Base-by-base conservation (phyloP, 2,113 vertebrate genomes). In the Gymnogyps californianus region DNA sequence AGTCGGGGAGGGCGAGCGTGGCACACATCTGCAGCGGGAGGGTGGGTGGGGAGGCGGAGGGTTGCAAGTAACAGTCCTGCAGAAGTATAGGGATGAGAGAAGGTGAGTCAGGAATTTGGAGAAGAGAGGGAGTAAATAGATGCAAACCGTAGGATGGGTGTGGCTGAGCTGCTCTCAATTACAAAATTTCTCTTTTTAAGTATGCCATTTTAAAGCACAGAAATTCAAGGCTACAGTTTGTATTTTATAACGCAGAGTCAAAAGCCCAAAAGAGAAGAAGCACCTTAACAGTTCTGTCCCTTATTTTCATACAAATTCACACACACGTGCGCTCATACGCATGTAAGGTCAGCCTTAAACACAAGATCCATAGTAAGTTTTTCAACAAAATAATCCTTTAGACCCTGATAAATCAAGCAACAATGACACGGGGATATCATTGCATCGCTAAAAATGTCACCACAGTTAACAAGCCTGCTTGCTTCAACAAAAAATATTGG, bases 391-490 rank as follows among this genome's bases (percentile, higher is more conserved):
- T 75, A 67, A 86, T 96, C 64, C 92, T 87, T 90, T 57, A 94
- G 88, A 82, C 69, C 82, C 59, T 36, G 52, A 92, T 84, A 97
- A 93, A 95, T 92, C 94, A 95, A 77, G 87, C 49, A 83, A 57
- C 78, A 89, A 74, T 66, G 62, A 93, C 84, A 95, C 2, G 2
- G 49, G 38, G 51, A 89, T 91, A 94, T 91, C 91, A 87, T 58
- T 67, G 86, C 77, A 86, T 95, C 95, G 93, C 74, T 96, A 89
- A 95, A 93, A 91, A 83, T 79, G 81, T 89, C 91, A 95, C 87
- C n/a, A 79, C 77, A 93, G 89, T 83, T 96, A 96, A 95, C 87
- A 95, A 95, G 89, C 66, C 55, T n/a, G 57, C 92, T 87, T 91
- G 74, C 77, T 95, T 94, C 61, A 71, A 91, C 67, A 91, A 79